Percentiles rank a stretch among this genome's conserved stretches.
phyloP scores from a whole-genome alignment of 2,888 invertebrate species.

The Idaea aversata region DNA sequence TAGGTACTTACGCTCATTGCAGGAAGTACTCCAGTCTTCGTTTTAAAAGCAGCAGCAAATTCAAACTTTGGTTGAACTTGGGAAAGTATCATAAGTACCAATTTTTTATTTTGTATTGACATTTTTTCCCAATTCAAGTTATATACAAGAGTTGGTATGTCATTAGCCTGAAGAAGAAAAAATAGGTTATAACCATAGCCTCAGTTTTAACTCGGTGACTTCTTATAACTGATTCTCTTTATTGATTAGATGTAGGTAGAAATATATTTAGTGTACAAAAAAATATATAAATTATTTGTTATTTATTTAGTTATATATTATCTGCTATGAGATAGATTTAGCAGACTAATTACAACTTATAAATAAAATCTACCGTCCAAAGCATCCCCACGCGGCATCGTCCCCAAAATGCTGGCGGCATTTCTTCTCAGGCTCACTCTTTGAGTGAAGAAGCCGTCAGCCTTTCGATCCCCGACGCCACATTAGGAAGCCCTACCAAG shows the following conservation, averaged over 20 bases:
- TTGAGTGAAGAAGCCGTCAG: background rate
- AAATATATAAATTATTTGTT: background rate
- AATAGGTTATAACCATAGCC: background rate
- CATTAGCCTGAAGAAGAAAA: conserved; percentile 34
- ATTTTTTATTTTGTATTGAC: conserved; percentile 40
- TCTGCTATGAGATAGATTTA: too few relatives aligned
- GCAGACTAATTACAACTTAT: too few relatives aligned
- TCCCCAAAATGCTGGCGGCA: too few relatives aligned
- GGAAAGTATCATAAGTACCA: conserved; percentile 33
- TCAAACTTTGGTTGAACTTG: conserved; percentile 37
- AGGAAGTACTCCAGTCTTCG: conserved; percentile 41
- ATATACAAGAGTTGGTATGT: conserved; percentile 38
- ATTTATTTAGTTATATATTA: too few relatives aligned
- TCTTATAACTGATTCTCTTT: background rate
- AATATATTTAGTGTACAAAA: background rate
- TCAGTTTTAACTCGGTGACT: background rate
- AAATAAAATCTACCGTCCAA: too few relatives aligned
- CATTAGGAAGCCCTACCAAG: background rate
- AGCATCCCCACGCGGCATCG: too few relatives aligned
- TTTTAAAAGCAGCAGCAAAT: conserved; percentile 39
- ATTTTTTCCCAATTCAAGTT: conserved; percentile 41
- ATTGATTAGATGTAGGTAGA: background rate
- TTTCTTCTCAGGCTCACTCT: too few relatives aligned
- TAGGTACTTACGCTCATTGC: conserved; percentile 35
- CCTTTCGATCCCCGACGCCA: too few relatives aligned